Evolutionary conservation across 2,888 invertebrate genomes (phyloP).

Genomic region (Gymnoscelis rufifasciata): DNA sequence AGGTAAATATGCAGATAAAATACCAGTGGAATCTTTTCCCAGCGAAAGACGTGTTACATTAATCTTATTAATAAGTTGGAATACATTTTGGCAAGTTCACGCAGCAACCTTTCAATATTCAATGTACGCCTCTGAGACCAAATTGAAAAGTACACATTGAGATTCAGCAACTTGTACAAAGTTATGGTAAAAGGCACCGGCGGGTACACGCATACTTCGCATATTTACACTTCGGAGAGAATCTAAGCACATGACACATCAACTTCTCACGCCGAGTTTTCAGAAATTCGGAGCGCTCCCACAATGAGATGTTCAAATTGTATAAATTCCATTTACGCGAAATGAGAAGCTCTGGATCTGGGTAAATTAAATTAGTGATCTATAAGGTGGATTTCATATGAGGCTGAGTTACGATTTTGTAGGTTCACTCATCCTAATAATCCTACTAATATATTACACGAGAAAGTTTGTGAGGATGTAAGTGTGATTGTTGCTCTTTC

Average conservation of each 20-base stretch:
- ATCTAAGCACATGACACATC: constrained; percentile 12
- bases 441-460: no score
- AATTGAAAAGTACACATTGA: constrained; percentile 12
- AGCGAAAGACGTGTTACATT: not conserved
- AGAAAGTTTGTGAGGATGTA: no score
- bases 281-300: constrained; percentile 11
- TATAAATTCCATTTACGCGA: constrained; percentile 39
- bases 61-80: constrained; percentile 1
- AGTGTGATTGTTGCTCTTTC: no score
- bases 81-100: constrained; percentile 6
- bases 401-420: constrained; percentile 19
- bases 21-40: constrained; percentile 1
- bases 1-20: constrained; percentile 9
- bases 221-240: constrained; percentile 14
- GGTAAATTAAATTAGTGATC: constrained; percentile 50
- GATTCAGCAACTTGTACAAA: constrained; percentile 14
- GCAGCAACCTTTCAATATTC: constrained; percentile 10
- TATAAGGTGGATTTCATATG: constrained; percentile 30
- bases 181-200: constrained; percentile 13
- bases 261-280: constrained; percentile 17
- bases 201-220: constrained; percentile 2
- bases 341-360: constrained; percentile 41
- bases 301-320: constrained; percentile 30
- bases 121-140: constrained; percentile 8
- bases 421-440: not conserved